Base-by-base conservation (phyloP, 35 echinoderm and acorn worm species). In the Anneissia japonica region DNA sequence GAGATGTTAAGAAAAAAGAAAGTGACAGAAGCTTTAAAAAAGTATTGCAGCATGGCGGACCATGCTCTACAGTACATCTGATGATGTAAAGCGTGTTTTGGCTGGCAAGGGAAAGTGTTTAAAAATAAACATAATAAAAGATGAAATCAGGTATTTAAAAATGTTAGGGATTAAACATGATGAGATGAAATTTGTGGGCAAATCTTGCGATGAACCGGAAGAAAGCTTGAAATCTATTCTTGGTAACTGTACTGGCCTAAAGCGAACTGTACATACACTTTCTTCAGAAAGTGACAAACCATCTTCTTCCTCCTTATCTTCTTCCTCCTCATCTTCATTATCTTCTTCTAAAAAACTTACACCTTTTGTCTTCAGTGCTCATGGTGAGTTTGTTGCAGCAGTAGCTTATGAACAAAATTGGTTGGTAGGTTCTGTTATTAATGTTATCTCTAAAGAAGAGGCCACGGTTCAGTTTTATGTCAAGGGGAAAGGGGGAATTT, bases 321-420 rank as follows among this genome's bases (percentile, higher is more conserved):
- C n/a, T n/a, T n/a, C n/a, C n/a, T n/a, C n/a, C n/a, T n/a, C n/a
- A n/a, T n/a, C n/a, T n/a, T n/a, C n/a, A n/a, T n/a, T n/a, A n/a
- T n/a, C n/a, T n/a, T n/a, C n/a, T n/a, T n/a, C 56, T 19, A 76
- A 35, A n/a, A n/a, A n/a, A n/a, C n/a, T n/a, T n/a, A n/a, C n/a
- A 30, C 17, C 38, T 30, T 30, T 84, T 40, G 12, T 5, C 0
- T 26, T 30, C 81, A 81, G 10, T 0, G 0, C 36, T 30, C 86
- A 88, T 36, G 77, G 86, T 3, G 86, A 80, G 33, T 79, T 38
- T 37, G 86, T 88, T 1, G 86, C 77, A 35, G n/a, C n/a, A n/a
- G 46, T 88, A 46, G 86, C 86, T 0, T 88, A 88, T 72, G 86
- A 88, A 80, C 76, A 3, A 31, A 77, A 79, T 14, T 88, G 76